phyloP scores from a whole-genome alignment of 2,797 vertebrate species.

The Manis javanica region DNA sequence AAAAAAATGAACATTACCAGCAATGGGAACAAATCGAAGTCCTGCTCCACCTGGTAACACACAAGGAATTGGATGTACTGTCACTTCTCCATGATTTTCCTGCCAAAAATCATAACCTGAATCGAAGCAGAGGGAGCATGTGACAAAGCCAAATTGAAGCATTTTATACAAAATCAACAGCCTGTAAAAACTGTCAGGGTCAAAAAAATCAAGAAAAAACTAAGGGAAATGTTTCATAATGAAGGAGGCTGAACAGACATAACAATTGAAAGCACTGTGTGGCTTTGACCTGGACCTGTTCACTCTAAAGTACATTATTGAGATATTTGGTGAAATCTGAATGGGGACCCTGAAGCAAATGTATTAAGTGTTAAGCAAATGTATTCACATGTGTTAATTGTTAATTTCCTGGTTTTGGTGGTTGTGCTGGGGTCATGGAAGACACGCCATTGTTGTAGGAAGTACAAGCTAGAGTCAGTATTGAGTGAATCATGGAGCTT shows the following conservation, averaged over 20 bases:
- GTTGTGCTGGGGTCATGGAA: neutral
- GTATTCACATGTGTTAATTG: neutral
- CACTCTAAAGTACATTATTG: neutral
- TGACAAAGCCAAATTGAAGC: neutral
- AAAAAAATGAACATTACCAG: neutral
- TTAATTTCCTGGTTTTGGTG: neutral
- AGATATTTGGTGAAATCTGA: neutral
- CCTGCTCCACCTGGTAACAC: neutral
- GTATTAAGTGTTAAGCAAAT: too few relatives aligned
- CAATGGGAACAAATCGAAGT: neutral
- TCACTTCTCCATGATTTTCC: neutral
- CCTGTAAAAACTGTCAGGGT: neutral
- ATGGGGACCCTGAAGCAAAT: neutral
- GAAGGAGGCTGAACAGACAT: neutral
- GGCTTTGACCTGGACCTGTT: neutral
- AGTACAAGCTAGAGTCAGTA: neutral
- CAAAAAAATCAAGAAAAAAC: neutral
- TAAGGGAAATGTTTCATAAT: neutral
- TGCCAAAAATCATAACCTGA: neutral
- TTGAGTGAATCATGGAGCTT: neutral
- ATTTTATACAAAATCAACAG: neutral
- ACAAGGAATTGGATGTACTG: neutral
- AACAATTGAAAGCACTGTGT: neutral
- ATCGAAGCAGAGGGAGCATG: neutral
- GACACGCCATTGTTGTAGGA: neutral